Conservation (phyloP, 64 coral and sea anemone genomes). For the Catalaphyllia jardinei region DNA sequence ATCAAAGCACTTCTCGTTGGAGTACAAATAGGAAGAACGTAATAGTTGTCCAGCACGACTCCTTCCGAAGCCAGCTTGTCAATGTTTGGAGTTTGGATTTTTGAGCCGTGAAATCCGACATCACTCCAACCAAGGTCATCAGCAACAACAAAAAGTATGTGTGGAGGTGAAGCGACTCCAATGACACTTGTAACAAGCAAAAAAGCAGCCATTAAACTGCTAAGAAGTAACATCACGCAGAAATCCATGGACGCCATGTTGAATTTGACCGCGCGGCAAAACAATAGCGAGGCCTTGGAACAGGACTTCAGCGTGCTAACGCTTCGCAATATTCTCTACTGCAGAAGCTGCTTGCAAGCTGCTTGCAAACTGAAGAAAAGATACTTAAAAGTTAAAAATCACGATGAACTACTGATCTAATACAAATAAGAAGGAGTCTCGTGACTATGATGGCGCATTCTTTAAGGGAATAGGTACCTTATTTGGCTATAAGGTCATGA, state of each 20-base stretch:
- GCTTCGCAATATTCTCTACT: too few species aligned
- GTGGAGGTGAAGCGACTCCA: background rate
- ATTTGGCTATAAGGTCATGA: too few species aligned
- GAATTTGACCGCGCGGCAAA: background rate
- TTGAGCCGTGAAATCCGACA: slow-evolving; percentile 54
- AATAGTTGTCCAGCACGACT: slow-evolving; percentile 48
- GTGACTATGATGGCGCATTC: too few species aligned
- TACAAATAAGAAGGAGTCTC: too few species aligned
- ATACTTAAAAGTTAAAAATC: too few species aligned
- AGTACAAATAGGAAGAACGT: slow-evolving; percentile 54
- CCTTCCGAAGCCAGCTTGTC: slow-evolving; percentile 47
- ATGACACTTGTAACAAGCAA: background rate
- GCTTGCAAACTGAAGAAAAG: too few species aligned
- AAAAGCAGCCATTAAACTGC: background rate
- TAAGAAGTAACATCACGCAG: background rate
- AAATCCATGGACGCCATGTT: background rate
- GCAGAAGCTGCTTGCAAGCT: too few species aligned
- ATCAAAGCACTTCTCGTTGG: slow-evolving; percentile 50
- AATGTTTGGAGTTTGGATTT: slow-evolving; percentile 57
- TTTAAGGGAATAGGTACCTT: too few species aligned
- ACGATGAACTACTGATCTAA: too few species aligned
- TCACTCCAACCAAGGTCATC: slow-evolving; percentile 72
- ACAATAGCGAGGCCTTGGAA: too few species aligned
- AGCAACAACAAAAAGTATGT: slow-evolving; percentile 36
- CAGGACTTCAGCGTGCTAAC: too few species aligned